phyloP scores from a whole-genome alignment of 2,113 vertebrate genomes.

The Zosterops borbonicus region DNA sequence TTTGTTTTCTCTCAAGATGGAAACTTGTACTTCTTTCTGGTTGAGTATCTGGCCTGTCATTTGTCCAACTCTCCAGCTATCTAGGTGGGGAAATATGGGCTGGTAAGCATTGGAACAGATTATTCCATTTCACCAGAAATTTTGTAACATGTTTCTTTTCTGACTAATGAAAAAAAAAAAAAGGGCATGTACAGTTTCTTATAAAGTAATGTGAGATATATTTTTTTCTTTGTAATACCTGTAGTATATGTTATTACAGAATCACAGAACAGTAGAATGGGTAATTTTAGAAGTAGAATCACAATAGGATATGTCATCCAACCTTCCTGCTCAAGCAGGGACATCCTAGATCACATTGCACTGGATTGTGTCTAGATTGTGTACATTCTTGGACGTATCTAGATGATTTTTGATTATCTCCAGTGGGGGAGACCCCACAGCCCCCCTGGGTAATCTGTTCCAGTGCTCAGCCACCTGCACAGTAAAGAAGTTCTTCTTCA shows the following conservation, averaged over 20 bases:
- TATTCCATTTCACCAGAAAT: not conserved
- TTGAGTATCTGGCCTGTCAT: not conserved
- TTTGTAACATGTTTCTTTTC: not conserved
- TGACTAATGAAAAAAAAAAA: not conserved
- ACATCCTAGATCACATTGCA: not conserved
- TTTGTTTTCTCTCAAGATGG: not conserved
- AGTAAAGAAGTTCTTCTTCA: not conserved
- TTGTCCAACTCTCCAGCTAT: not conserved
- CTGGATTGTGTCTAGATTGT: not conserved
- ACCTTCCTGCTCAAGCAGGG: not conserved
- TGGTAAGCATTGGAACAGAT: not conserved
- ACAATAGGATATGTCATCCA: not conserved
- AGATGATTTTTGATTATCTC: not conserved
- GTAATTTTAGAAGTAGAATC: not conserved
- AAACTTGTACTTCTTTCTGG: not conserved
- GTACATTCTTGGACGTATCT: not conserved
- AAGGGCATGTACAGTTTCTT: not conserved
- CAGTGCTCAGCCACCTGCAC: not conserved
- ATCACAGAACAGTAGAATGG: not conserved
- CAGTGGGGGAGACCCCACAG: not conserved
- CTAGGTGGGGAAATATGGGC: not conserved
- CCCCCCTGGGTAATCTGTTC: not conserved
- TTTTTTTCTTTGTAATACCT: not conserved
- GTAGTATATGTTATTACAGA: not conserved
- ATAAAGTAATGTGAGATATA: not conserved